Evolutionary conservation across 2,113 vertebrate genomes (phyloP), one percentile per base, ranked within the genome.

Genomic region (Eptatretus burgeri): DNA sequence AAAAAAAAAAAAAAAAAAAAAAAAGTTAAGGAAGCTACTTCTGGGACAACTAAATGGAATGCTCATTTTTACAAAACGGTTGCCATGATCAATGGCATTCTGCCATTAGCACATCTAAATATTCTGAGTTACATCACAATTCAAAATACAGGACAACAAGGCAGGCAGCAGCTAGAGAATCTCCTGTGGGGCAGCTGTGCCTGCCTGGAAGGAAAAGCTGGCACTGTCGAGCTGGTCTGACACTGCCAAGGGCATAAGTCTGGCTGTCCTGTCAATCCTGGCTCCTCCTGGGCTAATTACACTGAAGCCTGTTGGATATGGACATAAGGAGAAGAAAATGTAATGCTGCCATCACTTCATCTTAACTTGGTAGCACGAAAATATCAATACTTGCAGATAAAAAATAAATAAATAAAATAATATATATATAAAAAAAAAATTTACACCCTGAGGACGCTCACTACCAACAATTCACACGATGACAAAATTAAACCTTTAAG

Each of bases 201-300:
- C 56, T 20, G 56, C 56, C 56, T 60, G 56, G n/a, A 60, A n/a
- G 27, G 27, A 7, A 10, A n/a, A 60, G 56, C 56, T 17, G 56
- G n/a, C 56, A 17, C 56, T 60, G 56, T n/a, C n/a, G 56, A n/a
- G 20, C 56, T 60, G 56, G n/a, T n/a, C 56, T 60, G 56, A 60
- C 20, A 17, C 56, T 60, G 56, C 56, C 20, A 20, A 60, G 56
- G n/a, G n/a, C 56, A 60, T 20, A 60, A 17, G 20, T 60, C 56
- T 60, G 56, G 56, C 56, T 60, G 56, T 60, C 56, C 56, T 60
- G 56, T 60, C 56, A 60, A 60, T 20, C 56, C 20, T 20, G 56
- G 56, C 56, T 60, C 56, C 20, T 60, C 56, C 56, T 60, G 56
- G 56, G n/a, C 20, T 17, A 60, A 60, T 17, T 20, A 60, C 56